Evolutionary conservation across 2,113 vertebrate genomes (phyloP), one percentile per base, ranked within the genome.

Genomic region (Chloroceryle aenea): DNA sequence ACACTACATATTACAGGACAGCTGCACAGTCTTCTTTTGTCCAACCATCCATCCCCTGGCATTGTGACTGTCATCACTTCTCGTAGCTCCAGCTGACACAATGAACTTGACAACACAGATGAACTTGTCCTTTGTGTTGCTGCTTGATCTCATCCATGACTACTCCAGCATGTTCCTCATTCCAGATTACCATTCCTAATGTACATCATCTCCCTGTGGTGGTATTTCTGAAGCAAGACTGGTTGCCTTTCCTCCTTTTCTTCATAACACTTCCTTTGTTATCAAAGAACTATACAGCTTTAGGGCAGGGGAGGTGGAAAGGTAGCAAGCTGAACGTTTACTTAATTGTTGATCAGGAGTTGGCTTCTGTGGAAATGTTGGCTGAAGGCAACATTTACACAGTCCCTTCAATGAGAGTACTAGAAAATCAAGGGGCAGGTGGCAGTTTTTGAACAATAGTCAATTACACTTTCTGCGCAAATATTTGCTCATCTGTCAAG

Each of bases 11-110:
- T 67, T 71, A 93, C 42, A 74, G 73, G 93, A 95, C 96, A 97
- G 94, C 95, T 95, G 91, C 95, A 91, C 68, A 81, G 61, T 45
- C 86, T 85, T 23, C 93, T 91, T 95, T 95, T 95, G 93, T 96
- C 79, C 1, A 0, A 32, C 83, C 56, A 0, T n/a, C 83, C 56
- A 38, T 77, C 40, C 68, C 61, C 83, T 90, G 84, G 34, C 68
- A 90, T 81, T 20, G 34, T 93, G 91, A 91, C 91, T 95, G 89
- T 89, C 87, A 84, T 87, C 95, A 85, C 91, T 89, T 45, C 62
- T 87, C 13, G 3, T 30, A 78, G 36, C 73, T 84, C 67, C 88
- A 90, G 96, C 90, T 81, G 89, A 78, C 86, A 88, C 43, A 93
- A 84, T 61, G 45, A 82, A 21, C 68, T 87, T 85, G 6, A 38